These are phyloP conservation scores for Dipus sagitta DNA, from an alignment of 2,797 vertebrate genomes.

Conservation along the genomic window DNA sequence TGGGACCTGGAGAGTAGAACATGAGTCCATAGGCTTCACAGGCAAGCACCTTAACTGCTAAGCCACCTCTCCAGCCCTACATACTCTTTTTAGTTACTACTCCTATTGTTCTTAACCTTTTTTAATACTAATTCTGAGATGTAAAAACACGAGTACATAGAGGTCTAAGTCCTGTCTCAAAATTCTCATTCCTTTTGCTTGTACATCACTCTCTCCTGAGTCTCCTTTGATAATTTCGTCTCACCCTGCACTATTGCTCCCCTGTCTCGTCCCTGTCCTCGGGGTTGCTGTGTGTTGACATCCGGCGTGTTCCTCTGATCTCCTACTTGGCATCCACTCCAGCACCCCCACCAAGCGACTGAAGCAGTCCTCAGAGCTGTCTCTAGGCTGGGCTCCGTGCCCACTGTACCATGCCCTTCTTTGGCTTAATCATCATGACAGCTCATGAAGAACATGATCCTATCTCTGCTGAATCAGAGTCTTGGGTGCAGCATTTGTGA, in stretches of 20 bases:
- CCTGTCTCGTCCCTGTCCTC: background rate
- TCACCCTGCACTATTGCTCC: background rate
- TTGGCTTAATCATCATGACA: background rate
- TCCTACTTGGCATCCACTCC: background rate
- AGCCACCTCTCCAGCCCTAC: no score
- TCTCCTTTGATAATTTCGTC: background rate
- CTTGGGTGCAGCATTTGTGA: background rate
- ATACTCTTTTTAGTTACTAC: background rate
- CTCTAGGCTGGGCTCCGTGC: rapidly evolving
- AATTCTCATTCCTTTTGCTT: background rate
- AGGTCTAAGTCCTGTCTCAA: background rate
- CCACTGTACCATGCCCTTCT: background rate
- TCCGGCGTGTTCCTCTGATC: background rate
- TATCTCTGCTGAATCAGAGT: background rate
- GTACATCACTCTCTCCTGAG: background rate
- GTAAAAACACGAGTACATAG: background rate
- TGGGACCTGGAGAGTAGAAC: no score
- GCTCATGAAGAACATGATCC: background rate
- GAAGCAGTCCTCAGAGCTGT: no score
- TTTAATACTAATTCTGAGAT: background rate
- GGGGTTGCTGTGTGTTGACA: background rate
- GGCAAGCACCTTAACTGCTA: no score
- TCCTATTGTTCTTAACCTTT: background rate
- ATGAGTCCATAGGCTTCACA: no score
- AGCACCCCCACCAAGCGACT: no score